A percentile compares a stretch with the other conserved stretches of the same genome.
Evolutionary conservation across 1,140 invertebrate species (phyloP).

Genomic region (Ooceraea biroi): DNA sequence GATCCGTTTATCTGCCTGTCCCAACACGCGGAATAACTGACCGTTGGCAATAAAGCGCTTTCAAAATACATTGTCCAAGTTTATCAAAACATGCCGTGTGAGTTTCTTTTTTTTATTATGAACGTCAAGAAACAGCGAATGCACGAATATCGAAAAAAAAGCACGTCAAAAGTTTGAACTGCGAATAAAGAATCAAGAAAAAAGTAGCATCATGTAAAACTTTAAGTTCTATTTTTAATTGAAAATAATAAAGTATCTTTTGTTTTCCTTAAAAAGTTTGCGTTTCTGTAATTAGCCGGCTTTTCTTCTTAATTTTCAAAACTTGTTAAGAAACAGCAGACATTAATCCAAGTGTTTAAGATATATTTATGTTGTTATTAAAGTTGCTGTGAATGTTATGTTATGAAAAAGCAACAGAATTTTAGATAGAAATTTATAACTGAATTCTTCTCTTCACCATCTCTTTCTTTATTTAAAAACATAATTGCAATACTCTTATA

Average conservation of each 20-base stretch:
- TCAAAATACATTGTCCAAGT: slow-evolving; percentile 35
- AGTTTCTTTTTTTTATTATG: background rate
- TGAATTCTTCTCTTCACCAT: too few species aligned
- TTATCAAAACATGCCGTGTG: background rate
- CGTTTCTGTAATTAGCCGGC: slow-evolving; percentile 2
- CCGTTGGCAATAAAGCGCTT: slow-evolving; percentile 3
- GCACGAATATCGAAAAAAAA: background rate
- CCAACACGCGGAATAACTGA: slow-evolving; percentile 23
- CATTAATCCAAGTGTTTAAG: background rate
- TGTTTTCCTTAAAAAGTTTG: background rate
- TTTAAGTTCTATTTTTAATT: slow-evolving; percentile 30
- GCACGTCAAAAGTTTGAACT: background rate
- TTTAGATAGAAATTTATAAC: background rate
- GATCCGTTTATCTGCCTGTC: slow-evolving; percentile 34
- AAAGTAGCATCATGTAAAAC: background rate
- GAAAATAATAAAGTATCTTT: background rate
- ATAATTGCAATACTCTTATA: background rate
- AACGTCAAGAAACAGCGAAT: background rate
- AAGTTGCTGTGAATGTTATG: too few species aligned
- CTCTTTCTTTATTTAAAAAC: too few species aligned
- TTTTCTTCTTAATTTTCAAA: background rate
- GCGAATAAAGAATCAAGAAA: slow-evolving; percentile 10
- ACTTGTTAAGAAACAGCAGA: slow-evolving; percentile 7
- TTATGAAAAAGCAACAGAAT: background rate
- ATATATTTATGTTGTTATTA: slow-evolving; percentile 16